Evolutionary conservation across 2,888 invertebrate species (phyloP), one percentile per base, ranked within the genome.

Genomic region (Mythimna vitellina): DNA sequence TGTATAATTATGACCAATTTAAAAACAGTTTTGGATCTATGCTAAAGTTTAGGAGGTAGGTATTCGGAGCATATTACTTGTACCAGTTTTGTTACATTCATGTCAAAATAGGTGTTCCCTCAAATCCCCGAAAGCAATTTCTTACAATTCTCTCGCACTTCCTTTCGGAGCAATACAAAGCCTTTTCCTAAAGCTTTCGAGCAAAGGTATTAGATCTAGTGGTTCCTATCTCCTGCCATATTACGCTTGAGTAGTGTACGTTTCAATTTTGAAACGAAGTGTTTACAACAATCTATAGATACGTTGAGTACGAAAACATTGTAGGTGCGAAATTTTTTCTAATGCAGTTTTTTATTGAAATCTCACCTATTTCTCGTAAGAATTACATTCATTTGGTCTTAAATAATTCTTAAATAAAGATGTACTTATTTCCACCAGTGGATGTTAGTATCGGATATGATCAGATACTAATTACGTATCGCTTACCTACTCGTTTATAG

Each of bases 111-210:
- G 54, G 51, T 68, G 46, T 49, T 53, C 29, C 29, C 10, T 32
- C 4, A 66, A 80, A 80, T 78, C 72, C 61, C 58, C 49, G 25
- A 73, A 81, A 86, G 66, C 74, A 86, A 78, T 86, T 81, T 70
- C 78, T 75, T 70, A 17, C 46, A 74, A 66, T 56, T 73, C 73
- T 35, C n/a, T 57, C 49, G 56, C 68, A 58, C 32, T 62, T 62
- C 65, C 65, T 74, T 70, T 65, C 6, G 46, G 29, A 56, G 61
- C 72, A 71, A 64, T 71, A 68, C 63, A 70, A 67, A 75, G 56
- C 70, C 70, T 67, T 57, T 61, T 70, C 46, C 73, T 70, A 70
- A 78, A 67, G 64, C 73, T 73, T 71, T 58, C 72, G 67, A 20
- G 65, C 7, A 29, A 73, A 65, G 76, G 79, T 75, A 81, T 76